phyloP scores from a whole-genome alignment of 2,888 invertebrate genomes.

The Apodemia mormo region DNA sequence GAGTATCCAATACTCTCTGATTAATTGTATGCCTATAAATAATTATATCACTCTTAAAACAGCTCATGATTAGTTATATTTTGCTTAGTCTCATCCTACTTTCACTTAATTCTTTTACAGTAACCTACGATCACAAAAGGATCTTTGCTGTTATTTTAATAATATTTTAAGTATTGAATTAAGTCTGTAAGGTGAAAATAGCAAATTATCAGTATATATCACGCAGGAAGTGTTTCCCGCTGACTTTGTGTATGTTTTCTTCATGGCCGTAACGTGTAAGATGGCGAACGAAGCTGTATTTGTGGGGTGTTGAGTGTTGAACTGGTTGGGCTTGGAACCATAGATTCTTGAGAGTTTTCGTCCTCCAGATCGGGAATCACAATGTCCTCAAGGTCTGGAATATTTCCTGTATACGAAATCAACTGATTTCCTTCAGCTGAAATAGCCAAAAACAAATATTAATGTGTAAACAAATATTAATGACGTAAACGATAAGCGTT shows the following conservation, averaged over 20 bases:
- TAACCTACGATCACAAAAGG: too few relatives aligned
- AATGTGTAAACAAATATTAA: constrained; percentile 33
- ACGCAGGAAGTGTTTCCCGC: background rate
- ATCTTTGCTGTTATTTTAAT: background rate
- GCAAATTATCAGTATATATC: background rate
- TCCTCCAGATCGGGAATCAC: constrained; percentile 66
- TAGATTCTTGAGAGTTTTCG: constrained; percentile 56
- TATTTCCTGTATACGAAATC: constrained; percentile 79
- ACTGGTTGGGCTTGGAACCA: constrained; percentile 50
- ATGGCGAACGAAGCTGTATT: constrained; percentile 57
- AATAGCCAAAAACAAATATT: constrained; percentile 43
- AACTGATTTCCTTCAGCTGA: constrained; percentile 81
- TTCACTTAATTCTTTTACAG: background rate
- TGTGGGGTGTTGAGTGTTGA: constrained; percentile 71
- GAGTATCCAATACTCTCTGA: background rate
- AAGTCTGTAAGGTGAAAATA: background rate
- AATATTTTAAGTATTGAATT: background rate
- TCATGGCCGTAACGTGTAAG: constrained; percentile 59
- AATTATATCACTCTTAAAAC: background rate
- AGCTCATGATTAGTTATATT: background rate
- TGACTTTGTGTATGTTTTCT: constrained; percentile 25
- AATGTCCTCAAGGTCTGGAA: constrained; percentile 79
- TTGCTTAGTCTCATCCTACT: background rate
- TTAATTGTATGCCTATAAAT: background rate
- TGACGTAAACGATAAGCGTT: constrained; percentile 20